Evolutionary conservation across 2,888 invertebrate genomes (phyloP), one percentile per base, ranked within the genome.

Genomic region (Caenorhabditis wallacei): DNA sequence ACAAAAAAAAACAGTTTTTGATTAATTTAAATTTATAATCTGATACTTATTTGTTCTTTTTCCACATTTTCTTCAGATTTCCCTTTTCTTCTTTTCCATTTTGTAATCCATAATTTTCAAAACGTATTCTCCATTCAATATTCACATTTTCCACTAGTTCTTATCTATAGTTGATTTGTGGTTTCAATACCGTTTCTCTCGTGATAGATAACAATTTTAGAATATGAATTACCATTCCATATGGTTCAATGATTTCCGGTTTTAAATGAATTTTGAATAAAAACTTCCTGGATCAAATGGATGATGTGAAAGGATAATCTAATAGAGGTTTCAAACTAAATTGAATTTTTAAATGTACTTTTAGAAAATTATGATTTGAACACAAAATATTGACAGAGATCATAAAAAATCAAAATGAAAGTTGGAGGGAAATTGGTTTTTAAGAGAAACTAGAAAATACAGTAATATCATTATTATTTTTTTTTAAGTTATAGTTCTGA

Each of bases 141-240:
- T 20, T n/a, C n/a, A n/a, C n/a, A n/a, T n/a, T n/a, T n/a, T n/a
- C n/a, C n/a, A n/a, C n/a, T n/a, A n/a, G n/a, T 20, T 66, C 59
- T 59, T 43, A 48, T 59, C 35, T 26, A 3, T 18, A 20, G 37
- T 20, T 63, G 61, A 63, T 72, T 72, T 72, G 61, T 72, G 63
- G 63, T 72, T 72, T 72, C 63, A 43, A 13, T 35, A 40, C 40
- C 20, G 53, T 22, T 64, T 71, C 72, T 71, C 72, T 72, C 72
- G 72, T 72, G 72, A 72, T 43, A 54, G 72, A 72, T 72, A 72
- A 72, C 16, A 63, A 51, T 54, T 20, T 24, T 2, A 18, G 53
- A 20, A 37, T 35, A 37, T 46, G 30, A 30, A 30, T 30, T 30
- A 3, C 30, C 3, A 30, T 37, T 59, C 61, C 53, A 51, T 10